Percentiles rank a stretch among this genome's conserved stretches.
phyloP scores from a whole-genome alignment of 2,888 invertebrate genomes.

The Drosophila pegasa region DNA sequence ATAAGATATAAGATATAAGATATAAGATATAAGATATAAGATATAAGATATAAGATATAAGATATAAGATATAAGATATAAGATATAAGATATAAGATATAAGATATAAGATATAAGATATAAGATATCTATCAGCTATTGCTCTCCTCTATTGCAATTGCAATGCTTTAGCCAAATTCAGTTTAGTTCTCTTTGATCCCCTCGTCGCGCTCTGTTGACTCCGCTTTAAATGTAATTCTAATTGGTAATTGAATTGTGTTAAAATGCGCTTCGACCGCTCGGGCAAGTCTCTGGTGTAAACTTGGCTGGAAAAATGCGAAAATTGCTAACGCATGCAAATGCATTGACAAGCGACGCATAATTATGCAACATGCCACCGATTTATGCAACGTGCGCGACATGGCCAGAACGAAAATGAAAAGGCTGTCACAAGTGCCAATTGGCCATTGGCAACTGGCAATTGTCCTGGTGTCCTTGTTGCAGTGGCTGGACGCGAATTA shows the following conservation, averaged over 20 bases:
- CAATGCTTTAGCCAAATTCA: neutral
- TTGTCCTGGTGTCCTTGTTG: neutral
- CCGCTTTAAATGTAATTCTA: conserved; percentile 9
- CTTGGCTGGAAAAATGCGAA: conserved; percentile 19
- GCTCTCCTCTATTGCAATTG: too few relatives aligned
- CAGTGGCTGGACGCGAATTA: conserved; percentile 30
- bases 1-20: too few relatives aligned
- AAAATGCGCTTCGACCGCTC: conserved; percentile 25
- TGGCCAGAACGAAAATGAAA: conserved; percentile 66
- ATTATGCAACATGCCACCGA: conserved; percentile 61
- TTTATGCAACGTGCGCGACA: conserved; percentile 67
- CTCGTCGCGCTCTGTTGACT: neutral
- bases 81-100: too few relatives aligned
- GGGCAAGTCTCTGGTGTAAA: conserved; percentile 42
- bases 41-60: too few relatives aligned
- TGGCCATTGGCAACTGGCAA: neutral
- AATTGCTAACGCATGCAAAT: conserved; percentile 48
- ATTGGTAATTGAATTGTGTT: conserved; percentile 49
- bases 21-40: too few relatives aligned
- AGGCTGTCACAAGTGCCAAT: conserved; percentile 25
- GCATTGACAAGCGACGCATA: conserved; percentile 71
- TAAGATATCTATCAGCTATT: too few relatives aligned
- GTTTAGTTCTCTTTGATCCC: neutral
- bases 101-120: too few relatives aligned
- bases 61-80: too few relatives aligned